Base-by-base conservation (phyloP, 2,113 vertebrate species). In the Fulica atra region DNA sequence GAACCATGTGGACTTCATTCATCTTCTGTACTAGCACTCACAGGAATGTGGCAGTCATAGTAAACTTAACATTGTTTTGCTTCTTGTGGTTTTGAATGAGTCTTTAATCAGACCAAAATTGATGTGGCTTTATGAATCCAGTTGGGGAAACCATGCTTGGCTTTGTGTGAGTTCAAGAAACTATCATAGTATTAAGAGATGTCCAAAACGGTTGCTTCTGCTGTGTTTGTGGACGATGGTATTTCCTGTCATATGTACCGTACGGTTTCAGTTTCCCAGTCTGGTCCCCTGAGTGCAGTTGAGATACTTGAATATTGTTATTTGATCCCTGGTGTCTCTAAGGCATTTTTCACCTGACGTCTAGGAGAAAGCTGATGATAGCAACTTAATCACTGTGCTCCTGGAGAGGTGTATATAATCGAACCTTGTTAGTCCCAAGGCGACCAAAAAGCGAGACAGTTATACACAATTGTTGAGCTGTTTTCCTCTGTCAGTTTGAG, bases 101-200 rank as follows among this genome's bases (percentile, higher is more conserved):
- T 81, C 96, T 97, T 97, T 96, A 96, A 97, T 97, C 96, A 96
- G 84, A 92, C 84, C 91, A 94, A 96, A 96, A 97, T 83, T 96
- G 87, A 87, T 96, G 94, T 95, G 96, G 91, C 78, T 97, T 95
- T 96, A 42, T 94, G 88, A 89, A 93, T 95, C 84, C 81, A 40
- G 51, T 24, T 60, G 84, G 68, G 84, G 92, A 94, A 96, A 83
- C 89, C 95, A 74, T 26, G 13, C 56, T 95, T 74, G 88, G 91
- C 83, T 94, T 85, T 92, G 61, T 91, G 81, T 12, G 7, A 61
- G 85, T 91, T 86, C 86, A 91, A 61, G 63, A 69, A 94, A 89
- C 73, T 65, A 54, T 93, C 80, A 28, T 4, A 87, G 80, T 17
- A 85, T 69, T 81, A 94, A 76, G 77, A 76, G 61, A 89, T 85